Conservation (phyloP, 23 tunicate genomes). For the Trididemnum miniatum region DNA sequence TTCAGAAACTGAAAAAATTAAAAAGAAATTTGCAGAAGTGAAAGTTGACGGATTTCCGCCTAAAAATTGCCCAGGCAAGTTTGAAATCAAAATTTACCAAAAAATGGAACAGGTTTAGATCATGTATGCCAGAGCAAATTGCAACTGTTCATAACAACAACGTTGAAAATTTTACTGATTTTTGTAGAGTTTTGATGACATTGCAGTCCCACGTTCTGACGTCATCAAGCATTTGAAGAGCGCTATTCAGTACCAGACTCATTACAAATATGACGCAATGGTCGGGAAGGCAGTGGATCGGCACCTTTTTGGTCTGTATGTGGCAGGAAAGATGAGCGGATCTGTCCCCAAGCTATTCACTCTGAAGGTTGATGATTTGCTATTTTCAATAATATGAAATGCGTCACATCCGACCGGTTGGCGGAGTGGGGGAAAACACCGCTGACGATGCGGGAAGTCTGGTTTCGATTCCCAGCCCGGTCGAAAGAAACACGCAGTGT, state of each 20-base stretch:
- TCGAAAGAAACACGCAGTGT: no score
- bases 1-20: not conserved
- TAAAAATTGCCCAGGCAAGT: not conserved
- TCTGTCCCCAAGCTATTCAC: slow-evolving; percentile 65
- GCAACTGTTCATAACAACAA: no score
- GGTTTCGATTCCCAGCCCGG: no score
- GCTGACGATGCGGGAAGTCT: no score
- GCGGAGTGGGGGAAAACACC: no score
- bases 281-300: slow-evolving; percentile 82
- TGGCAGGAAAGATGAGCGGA: slow-evolving; percentile 70
- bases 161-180: no score
- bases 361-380: slow-evolving; percentile 46
- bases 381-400: no score
- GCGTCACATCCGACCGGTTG: no score
- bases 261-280: slow-evolving; percentile 84
- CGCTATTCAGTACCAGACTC: slow-evolving; percentile 70
- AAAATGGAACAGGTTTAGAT: not conserved
- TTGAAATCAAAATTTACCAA: not conserved
- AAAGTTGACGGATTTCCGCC: not conserved
- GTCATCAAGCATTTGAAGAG: slow-evolving; percentile 43
- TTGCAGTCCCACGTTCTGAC: slow-evolving; percentile 23
- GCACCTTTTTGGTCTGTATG: slow-evolving; percentile 81
- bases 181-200: slow-evolving; percentile 75
- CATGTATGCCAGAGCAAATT: no score
- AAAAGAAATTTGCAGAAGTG: not conserved